Base-by-base conservation (phyloP, 2,888 invertebrate species). In the Drosophila dives region DNA sequence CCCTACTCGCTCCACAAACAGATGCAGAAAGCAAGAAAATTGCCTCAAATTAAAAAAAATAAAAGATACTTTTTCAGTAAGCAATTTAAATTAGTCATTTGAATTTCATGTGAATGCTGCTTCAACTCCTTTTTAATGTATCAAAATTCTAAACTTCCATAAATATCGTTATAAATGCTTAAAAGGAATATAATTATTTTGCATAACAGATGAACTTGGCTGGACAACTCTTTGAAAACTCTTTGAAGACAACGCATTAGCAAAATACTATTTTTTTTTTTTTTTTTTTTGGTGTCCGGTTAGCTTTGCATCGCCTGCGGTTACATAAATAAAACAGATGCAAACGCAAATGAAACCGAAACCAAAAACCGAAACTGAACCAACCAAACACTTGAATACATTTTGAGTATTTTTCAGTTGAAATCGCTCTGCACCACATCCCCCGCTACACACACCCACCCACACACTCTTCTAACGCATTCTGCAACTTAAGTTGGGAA, bases 401-500 rank as follows among this genome's bases (percentile, higher is more conserved):
- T 66, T 79, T 72, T 72, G 75, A 54, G 64, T 76, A 65, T 60
- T 68, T 74, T 64, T 63, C 62, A 68, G 64, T 80, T 66, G 42
- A 56, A 34, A 61, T 48, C 49, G 20, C 11, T 40, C 26, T 36
- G 59, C 58, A 45, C 33, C 45, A 7, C 40, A 33, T n/a, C 45
- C 23, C 36, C 6, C 42, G n/a, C 15, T 12, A 20, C 12, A 7
- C 20, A 23, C 20, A 40, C 4, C 8, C 10, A n/a, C 10, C 2
- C 40, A 45, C 12, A 23, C 51, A 2, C 26, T 51, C 33, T 10
- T 23, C 36, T 51, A 72, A 56, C 75, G 67, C 63, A 74, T 63
- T 76, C 77, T 83, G 88, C 89, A 90, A 79, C 80, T 66, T 80
- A 72, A 91, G 89, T 81, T 87, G 77, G 79, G 83, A 89, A 91